A percentile compares a stretch with the other conserved stretches of the same genome.
Evolutionary conservation across 2,113 vertebrate species (phyloP).

Genomic region (Hemichromis elongatus): DNA sequence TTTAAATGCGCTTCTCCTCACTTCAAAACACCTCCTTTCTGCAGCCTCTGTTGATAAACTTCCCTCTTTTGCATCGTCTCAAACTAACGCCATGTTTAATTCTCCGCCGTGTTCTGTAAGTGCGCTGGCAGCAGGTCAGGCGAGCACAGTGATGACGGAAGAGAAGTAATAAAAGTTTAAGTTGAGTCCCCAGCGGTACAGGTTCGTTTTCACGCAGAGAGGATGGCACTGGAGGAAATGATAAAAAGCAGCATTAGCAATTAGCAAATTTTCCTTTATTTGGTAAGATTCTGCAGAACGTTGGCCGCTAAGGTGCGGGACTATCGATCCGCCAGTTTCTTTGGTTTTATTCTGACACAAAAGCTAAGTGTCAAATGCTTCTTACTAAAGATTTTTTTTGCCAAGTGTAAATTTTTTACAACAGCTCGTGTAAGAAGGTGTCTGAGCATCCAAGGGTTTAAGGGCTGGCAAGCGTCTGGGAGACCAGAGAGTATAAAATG

Average conservation of each 20-base stretch:
- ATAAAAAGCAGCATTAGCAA: constrained; percentile 42
- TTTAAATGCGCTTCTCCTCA: constrained; percentile 43
- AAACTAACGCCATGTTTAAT: constrained; percentile 53
- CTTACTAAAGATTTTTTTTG: not conserved
- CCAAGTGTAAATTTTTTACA: not conserved
- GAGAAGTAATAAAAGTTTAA: constrained; percentile 32
- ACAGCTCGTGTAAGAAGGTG: not conserved
- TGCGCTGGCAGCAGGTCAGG: constrained; percentile 50
- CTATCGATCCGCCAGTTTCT: not conserved
- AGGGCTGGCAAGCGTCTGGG: not conserved
- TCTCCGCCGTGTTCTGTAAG: constrained; percentile 7
- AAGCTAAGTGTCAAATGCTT: not conserved
- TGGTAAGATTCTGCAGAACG: not conserved
- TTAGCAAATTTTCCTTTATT: constrained; percentile 11
- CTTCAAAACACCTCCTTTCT: constrained; percentile 60
- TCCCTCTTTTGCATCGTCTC: constrained; percentile 31
- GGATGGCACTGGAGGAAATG: constrained; percentile 23
- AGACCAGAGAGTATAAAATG: not conserved
- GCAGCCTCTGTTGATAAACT: constrained; percentile 57
- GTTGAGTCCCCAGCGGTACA: constrained; percentile 10
- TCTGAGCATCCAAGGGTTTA: not conserved
- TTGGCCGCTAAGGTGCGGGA: not conserved
- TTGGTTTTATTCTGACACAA: not conserved
- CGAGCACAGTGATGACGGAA: not conserved
- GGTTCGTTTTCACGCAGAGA: constrained; percentile 20